Conservation (phyloP, 2,888 invertebrate species). For the Pyrochroa serraticornis region DNA sequence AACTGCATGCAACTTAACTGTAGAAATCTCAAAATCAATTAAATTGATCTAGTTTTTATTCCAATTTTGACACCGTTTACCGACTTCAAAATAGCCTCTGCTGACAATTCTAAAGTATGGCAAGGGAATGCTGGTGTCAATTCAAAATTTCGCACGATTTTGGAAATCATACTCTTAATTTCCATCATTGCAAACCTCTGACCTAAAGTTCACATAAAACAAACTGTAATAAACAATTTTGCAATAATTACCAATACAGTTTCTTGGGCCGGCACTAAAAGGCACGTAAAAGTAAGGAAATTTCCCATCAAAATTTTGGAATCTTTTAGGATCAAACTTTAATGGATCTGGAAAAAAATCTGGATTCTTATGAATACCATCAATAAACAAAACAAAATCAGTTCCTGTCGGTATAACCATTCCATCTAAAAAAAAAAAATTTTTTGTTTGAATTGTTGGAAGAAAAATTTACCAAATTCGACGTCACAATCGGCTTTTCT, state of each 20-base stretch:
- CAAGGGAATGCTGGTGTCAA: slow-evolving; percentile 40
- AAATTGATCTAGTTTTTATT: slow-evolving; percentile 52
- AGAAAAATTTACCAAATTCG: slow-evolving; percentile 36
- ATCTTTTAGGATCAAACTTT: slow-evolving; percentile 63
- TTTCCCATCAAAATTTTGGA: slow-evolving; percentile 53
- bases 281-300: slow-evolving; percentile 64
- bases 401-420: slow-evolving; percentile 50
- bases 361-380: slow-evolving; percentile 59
- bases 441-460: neutral
- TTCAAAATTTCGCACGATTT: slow-evolving; percentile 60
- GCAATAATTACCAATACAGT: slow-evolving; percentile 61
- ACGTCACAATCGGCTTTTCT: slow-evolving; percentile 55
- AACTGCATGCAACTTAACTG: too few species aligned
- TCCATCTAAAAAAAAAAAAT: slow-evolving; percentile 33
- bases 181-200: slow-evolving; percentile 62
- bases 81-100: slow-evolving; percentile 60
- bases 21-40: slow-evolving; percentile 11
- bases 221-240: neutral
- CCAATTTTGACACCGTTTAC: slow-evolving; percentile 48
- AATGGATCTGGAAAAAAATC: slow-evolving; percentile 63
- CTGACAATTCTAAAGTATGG: slow-evolving; percentile 56
- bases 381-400: slow-evolving; percentile 57
- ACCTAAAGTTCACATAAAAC: slow-evolving; percentile 38
- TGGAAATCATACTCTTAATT: slow-evolving; percentile 61
- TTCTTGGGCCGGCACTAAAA: slow-evolving; percentile 70